Evolutionary conservation across 2,113 vertebrate species (phyloP), one percentile per base, ranked within the genome.

Genomic region (Colossoma macropomum): DNA sequence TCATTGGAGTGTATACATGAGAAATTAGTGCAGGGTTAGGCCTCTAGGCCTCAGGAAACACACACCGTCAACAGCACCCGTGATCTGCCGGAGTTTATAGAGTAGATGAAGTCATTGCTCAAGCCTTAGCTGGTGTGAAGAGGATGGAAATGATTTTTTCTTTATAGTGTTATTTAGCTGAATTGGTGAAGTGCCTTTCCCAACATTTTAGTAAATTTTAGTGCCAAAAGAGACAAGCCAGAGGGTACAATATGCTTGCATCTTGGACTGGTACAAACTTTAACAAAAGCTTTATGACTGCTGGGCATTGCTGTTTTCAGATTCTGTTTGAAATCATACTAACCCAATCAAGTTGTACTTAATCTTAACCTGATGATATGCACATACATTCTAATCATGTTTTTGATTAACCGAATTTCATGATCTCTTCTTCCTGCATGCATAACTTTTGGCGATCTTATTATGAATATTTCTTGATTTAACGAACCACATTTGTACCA

Each of bases 301-400:
- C 34, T 45, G 21, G 72, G 78, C 48, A 59, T 0, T 50, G 17
- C 21, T 65, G 59, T n/a, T 62, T 62, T 62, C 56, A 25, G n/a
- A 63, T 52, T 45, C 62, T 12, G 4, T 45, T 9, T 83, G 38
- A 48, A 74, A 71, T 77, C 62, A 73, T 21, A 81, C 74, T 86
- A 84, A 81, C 86, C 81, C 68, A 77, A 77, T 63, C 41, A 79
- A 62, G 72, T 45, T 63, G 19, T 30, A 25, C 32, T 41, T 70
- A 25, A 62, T 45, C 38, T 78, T 45, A 28, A 62, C 56, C 32
- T n/a, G n/a, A 21, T 70, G 0, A 48, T 71, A 11, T n/a, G 23
- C 38, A 27, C 28, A 59, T 50, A 38, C 9, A 34, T 19, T 41
- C 15, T 63, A 27, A 62, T 60, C 41, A 30, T 30, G 50, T 23